Evolutionary conservation across 2,888 invertebrate genomes (phyloP), one percentile per base, ranked within the genome.

Genomic region (Heliconius cydno): DNA sequence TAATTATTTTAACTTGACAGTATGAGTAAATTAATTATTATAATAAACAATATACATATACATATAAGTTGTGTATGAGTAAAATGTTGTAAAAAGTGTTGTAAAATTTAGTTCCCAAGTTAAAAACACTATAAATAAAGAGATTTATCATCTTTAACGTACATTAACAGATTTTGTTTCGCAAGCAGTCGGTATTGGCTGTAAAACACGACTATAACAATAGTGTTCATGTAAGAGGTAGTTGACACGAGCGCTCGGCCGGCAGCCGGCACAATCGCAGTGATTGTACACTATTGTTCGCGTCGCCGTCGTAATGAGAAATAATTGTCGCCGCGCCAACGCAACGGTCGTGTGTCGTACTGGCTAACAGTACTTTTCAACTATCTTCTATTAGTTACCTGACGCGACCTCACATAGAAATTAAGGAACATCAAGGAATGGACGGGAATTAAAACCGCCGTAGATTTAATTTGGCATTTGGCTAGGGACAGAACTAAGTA

Each of bases 221-320:
- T 92, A 87, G 88, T 86, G 88, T 90, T 89, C 90, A 90, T 88
- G 88, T 89, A 88, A 89, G 91, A 92, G 92, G 90, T 92, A 89
- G 92, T 92, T 90, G 94, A 92, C 94, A 91, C 90, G 87, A 87
- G 87, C 88, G 84, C 86, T 86, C 85, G 84, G 87, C 84, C 86
- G 85, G 84, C 86, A 91, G 87, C 84, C 86, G 85, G 84, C 86
- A 91, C 91, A 92, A 89, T 90, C 90, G 90, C 88, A 85, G 88
- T 89, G 92, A 92, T 92, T 92, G 93, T 92, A 88, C 88, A 89
- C 91, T 91, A 93, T 94, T 94, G 94, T 94, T 92, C 88, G 83
- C 82, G 80, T 84, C 83, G 87, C 80, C 87, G 87, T 87, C 87
- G 87, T 87, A 88, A 86, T 86, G 86, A 90, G 85, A 86, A 88